These are phyloP conservation scores for Alviniconcha strummeri DNA, from an alignment of 2,888 invertebrate species.

Conservation along the genomic window DNA sequence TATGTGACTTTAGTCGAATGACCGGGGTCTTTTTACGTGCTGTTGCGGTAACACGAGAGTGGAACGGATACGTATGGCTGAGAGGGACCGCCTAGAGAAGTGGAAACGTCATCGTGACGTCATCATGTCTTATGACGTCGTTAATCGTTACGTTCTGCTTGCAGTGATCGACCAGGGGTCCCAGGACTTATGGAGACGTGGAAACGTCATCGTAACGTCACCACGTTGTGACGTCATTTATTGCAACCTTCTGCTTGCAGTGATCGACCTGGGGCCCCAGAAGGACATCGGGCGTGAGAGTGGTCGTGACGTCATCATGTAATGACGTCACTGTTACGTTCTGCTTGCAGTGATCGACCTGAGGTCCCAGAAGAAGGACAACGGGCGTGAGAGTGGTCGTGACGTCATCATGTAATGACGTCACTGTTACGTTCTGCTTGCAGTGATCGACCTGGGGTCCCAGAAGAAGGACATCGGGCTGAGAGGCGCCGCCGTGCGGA, in stretches of 20 bases:
- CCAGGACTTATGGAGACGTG: constrained; percentile 40
- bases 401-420: not conserved
- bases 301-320: too few relatives aligned
- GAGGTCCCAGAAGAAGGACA: constrained; percentile 37
- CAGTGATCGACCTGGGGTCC: constrained; percentile 45
- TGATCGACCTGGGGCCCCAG: constrained; percentile 43
- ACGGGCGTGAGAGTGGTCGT: constrained; percentile 37
- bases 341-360: constrained; percentile 45
- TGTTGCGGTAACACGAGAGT: too few relatives aligned
- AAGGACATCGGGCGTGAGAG: constrained; percentile 27
- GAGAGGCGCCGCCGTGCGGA: constrained; percentile 51
- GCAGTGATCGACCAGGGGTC: constrained; percentile 45
- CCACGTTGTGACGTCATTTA: not conserved
- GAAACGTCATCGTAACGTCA: not conserved
- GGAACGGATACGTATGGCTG: too few relatives aligned
- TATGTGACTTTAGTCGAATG: too few relatives aligned
- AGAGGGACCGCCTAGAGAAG: too few relatives aligned
- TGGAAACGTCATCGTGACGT: too few relatives aligned
- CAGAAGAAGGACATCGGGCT: constrained; percentile 40
- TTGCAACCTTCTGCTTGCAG: constrained; percentile 31
- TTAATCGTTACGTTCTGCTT: not conserved
- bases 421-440: not conserved
- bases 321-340: not conserved
- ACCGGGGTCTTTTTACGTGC: too few relatives aligned
- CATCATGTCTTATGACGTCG: not conserved